Evolutionary conservation across 2,113 vertebrate species (phyloP), one percentile per base, ranked within the genome.

Genomic region (Nothocercus nigrocapillus): DNA sequence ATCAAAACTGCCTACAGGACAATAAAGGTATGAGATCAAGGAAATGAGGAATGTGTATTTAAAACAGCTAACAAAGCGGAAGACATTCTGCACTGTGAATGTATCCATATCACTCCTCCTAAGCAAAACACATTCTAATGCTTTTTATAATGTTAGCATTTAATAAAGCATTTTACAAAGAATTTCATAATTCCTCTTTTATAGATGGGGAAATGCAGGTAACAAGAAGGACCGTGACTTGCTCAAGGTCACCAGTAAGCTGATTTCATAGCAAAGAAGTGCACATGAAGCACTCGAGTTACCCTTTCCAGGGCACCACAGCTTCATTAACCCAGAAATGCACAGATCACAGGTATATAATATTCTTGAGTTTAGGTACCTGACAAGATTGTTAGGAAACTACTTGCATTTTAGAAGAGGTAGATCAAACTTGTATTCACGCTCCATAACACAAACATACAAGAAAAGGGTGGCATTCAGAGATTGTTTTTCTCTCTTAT

Each of bases 21-120:
- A 92, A 89, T 72, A 90, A 93, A 96, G 83, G 82, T 94, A 93
- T 3, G 4, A 89, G 77, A 96, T 92, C 58, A 93, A 96, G 94
- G 90, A 94, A 96, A 91, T 47, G 30, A 95, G 93, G 73, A 91
- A 93, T 59, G 59, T 34, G n/a, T 51, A 80, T 79, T 90, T 92
- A 90, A 88, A 94, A 92, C 42, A 84, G 28, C 42, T 58, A 93
- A 89, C 27, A 54, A 78, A 93, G 74, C 1, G 3, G 45, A 94
- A 90, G 24, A 84, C 34, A 84, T 73, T 82, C 25, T 47, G 21
- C 40, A 82, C 30, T 44, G 45, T 11, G 24, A 95, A 79, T 19
- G 19, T 11, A 91, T 16, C 11, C 27, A 1, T 67, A 88, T 51
- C 20, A 80, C 11, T 13, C n/a, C 73, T 0, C 18, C 3, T 1